Evolutionary conservation across 2,888 invertebrate species (phyloP).

Genomic region (Papilio elwesi): DNA sequence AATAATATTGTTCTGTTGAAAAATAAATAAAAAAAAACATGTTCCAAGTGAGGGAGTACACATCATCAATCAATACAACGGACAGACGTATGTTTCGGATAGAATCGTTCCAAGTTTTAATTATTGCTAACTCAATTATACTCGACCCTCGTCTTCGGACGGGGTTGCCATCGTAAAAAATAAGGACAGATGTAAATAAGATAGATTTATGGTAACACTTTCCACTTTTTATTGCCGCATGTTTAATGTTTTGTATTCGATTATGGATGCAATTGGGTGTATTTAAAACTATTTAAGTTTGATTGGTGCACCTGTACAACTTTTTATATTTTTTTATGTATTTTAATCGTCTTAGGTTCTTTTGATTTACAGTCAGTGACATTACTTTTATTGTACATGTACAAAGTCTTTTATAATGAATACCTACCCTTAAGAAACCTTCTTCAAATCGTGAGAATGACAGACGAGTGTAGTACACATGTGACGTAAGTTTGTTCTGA

Average conservation of each 20-base stretch:
- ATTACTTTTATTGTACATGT: neutral
- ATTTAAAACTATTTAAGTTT: constrained; percentile 3
- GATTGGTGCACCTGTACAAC: neutral
- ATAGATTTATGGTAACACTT: constrained; percentile 37
- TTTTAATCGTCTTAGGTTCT: neutral
- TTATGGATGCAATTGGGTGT: constrained; percentile 20
- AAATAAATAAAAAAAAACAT: constrained; percentile 22
- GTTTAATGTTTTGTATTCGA: constrained; percentile 20
- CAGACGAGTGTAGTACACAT: too few relatives aligned
- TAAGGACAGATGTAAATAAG: constrained; percentile 39
- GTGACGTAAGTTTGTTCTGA: too few relatives aligned
- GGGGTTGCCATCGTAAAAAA: constrained; percentile 40
- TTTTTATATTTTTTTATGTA: neutral
- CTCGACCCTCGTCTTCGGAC: constrained; percentile 38
- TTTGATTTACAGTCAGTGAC: neutral
- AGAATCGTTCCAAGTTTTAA: constrained; percentile 50
- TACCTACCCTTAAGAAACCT: too few relatives aligned
- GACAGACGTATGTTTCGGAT: constrained; percentile 39
- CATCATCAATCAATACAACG: constrained; percentile 47
- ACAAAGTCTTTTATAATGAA: too few relatives aligned
- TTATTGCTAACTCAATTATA: constrained; percentile 52
- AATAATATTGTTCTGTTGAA: constrained; percentile 17
- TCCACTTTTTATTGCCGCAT: constrained; percentile 17
- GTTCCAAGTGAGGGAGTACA: constrained; percentile 31
- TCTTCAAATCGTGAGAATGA: too few relatives aligned